Percentiles rank a stretch among this genome's conserved stretches.
Conservation (phyloP, 2,888 invertebrate genomes). For the Gandaritis pyraliata region DNA sequence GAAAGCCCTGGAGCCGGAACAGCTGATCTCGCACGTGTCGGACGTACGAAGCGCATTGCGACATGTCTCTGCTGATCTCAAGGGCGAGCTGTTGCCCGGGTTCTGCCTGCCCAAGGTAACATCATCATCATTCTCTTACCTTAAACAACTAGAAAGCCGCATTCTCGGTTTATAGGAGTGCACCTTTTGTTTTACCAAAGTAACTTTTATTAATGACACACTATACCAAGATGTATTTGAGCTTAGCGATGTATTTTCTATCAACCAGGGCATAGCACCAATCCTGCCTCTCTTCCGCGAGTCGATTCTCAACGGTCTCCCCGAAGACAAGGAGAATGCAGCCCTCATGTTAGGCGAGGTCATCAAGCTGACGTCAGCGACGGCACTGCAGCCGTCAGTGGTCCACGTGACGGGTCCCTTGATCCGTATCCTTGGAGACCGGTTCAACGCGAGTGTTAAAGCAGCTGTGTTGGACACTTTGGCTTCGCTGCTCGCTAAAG, state of each 20-base stretch:
- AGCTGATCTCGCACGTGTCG: constrained; percentile 93
- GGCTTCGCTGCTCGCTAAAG: constrained; percentile 95
- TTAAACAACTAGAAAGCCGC: no score
- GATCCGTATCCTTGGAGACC: constrained; percentile 97
- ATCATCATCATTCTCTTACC: not conserved
- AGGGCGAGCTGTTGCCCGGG: constrained; percentile 93
- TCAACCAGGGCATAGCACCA: constrained; percentile 92
- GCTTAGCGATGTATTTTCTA: not conserved
- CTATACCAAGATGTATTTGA: no score
- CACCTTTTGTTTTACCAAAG: no score
- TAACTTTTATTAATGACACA: no score
- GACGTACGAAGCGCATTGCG: constrained; percentile 97
- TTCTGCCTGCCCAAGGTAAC: constrained; percentile 94
- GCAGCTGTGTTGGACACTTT: constrained; percentile 98
- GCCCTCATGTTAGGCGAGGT: constrained; percentile 95
- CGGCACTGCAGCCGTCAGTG: constrained; percentile 96
- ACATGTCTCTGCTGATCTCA: constrained; percentile 94
- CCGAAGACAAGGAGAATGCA: constrained; percentile 98
- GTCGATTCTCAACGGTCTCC: constrained; percentile 96
- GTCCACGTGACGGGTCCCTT: constrained; percentile 99
- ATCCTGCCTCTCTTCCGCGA: constrained; percentile 98
- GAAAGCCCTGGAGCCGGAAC: constrained; percentile 92
- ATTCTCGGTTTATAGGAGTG: no score
- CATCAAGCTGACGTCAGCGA: constrained; percentile 92
- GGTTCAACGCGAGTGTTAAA: constrained; percentile 97